phyloP scores from a whole-genome alignment of 2,888 invertebrate species.

The Pollenia angustigena region DNA sequence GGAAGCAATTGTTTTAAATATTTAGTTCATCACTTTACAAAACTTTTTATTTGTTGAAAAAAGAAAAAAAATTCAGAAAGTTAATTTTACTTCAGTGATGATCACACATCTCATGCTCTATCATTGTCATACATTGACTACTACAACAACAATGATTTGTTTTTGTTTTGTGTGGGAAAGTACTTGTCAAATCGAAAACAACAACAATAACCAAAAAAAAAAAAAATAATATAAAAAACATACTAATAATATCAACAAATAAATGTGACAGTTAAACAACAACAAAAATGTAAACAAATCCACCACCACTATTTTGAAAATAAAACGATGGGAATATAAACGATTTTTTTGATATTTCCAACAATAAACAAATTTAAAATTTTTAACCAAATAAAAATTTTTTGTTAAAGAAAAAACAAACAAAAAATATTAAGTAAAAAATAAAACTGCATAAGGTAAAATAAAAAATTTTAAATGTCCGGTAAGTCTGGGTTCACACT shows the following conservation, averaged over 20 bases:
- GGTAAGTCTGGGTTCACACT: too few species aligned
- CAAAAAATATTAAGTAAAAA: too few species aligned
- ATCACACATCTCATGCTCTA: conserved; percentile 21
- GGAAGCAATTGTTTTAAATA: conserved; percentile 74
- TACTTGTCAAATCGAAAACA: conserved; percentile 25
- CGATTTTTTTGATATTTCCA: not conserved
- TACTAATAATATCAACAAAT: conserved; percentile 49
- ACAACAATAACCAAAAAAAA: conserved; percentile 19
- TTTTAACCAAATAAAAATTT: not conserved
- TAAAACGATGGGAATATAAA: conserved; percentile 11
- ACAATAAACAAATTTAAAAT: conserved; percentile 3
- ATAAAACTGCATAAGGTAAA: too few species aligned
- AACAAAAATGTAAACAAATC: conserved; percentile 36
- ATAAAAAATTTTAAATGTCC: too few species aligned
- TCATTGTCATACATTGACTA: conserved; percentile 12
- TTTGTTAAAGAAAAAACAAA: too few species aligned
- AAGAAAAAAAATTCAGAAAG: conserved; percentile 12
- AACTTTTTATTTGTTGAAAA: not conserved
- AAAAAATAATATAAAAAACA: not conserved
- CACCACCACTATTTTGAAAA: not conserved
- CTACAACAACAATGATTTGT: not conserved
- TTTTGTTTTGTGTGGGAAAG: conserved; percentile 71
- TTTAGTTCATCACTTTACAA: conserved; percentile 26
- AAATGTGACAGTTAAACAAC: conserved; percentile 31
- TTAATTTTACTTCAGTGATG: conserved; percentile 13